phyloP scores from a whole-genome alignment of 1,140 invertebrate genomes.

The Mactra quadrangularis region DNA sequence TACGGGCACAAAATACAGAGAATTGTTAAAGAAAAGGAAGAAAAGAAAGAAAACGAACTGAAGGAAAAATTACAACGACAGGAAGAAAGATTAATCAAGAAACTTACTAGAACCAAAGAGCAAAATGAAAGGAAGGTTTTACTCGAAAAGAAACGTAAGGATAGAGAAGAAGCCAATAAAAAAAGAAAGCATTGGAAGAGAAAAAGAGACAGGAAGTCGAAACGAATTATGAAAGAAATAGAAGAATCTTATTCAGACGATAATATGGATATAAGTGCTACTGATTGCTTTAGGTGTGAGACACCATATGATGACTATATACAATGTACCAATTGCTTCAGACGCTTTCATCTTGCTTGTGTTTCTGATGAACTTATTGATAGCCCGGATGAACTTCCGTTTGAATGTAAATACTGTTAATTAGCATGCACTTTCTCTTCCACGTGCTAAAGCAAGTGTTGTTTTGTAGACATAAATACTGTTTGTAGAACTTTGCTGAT shows the following conservation, averaged over 20 bases:
- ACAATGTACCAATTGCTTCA: slow-evolving; percentile 21
- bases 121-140: not conserved
- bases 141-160: not conserved
- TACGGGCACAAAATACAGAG: slow-evolving; percentile 6
- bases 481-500: no score
- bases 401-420: slow-evolving; percentile 49
- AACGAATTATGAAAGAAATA: not conserved
- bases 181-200: slow-evolving; percentile 11
- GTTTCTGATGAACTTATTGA: not conserved
- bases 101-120: not conserved
- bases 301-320: slow-evolving; percentile 24
- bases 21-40: not conserved
- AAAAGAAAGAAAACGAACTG: not conserved
- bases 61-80: not conserved
- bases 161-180: not conserved
- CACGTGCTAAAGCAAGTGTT: no score
- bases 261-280: not conserved
- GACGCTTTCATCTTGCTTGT: slow-evolving; percentile 23
- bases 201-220: not conserved
- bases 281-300: slow-evolving; percentile 30
- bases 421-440: no score
- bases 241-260: slow-evolving; percentile 18
- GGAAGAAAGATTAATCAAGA: not conserved
- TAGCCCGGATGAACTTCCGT: slow-evolving; percentile 2
- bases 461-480: no score